Evolutionary conservation across 2,113 vertebrate genomes (phyloP).

Genomic region (Cyanoramphus novaezelandiae): DNA sequence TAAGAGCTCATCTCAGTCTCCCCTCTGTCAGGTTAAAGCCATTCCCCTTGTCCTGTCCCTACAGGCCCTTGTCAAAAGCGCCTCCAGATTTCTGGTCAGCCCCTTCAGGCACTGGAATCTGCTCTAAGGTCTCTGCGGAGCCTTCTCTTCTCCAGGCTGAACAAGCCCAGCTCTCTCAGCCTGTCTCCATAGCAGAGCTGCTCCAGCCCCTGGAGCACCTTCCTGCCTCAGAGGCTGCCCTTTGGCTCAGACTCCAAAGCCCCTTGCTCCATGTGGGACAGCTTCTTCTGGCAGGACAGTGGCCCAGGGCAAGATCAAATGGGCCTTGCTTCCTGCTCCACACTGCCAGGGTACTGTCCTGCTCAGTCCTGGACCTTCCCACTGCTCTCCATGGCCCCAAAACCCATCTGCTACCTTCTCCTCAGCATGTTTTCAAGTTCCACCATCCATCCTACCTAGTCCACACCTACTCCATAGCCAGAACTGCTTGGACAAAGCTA

Average conservation of each 20-base stretch:
- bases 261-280: neutral
- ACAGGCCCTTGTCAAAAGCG: neutral
- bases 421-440: neutral
- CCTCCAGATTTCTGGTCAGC: rapidly evolving
- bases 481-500: neutral
- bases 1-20: no score
- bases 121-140: neutral
- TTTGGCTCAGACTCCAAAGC: neutral
- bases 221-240: neutral
- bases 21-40: no score
- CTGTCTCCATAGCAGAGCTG: neutral
- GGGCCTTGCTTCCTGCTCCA: neutral
- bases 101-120: neutral
- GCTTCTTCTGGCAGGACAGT: neutral
- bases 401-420: neutral
- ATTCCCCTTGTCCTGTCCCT: neutral
- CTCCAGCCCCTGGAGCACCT: neutral
- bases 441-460: neutral
- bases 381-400: neutral
- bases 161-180: neutral
- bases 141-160: neutral
- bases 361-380: neutral
- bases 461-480: neutral
- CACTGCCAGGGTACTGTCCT: neutral
- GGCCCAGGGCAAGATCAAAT: neutral